phyloP scores from a whole-genome alignment of 1,140 invertebrate species.

The Leguminivora glycinivorella region DNA sequence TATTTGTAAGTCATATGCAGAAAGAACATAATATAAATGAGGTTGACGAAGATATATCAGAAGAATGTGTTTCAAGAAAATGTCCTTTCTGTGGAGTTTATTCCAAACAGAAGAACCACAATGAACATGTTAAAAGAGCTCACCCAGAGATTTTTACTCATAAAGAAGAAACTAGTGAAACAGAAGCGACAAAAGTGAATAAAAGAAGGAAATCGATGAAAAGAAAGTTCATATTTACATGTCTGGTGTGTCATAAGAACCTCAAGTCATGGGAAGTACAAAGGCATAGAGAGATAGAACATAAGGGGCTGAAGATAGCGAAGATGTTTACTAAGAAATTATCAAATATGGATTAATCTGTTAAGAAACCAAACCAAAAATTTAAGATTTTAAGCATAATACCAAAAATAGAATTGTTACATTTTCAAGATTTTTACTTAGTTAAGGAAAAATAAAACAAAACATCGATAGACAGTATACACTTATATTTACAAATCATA shows the following conservation, averaged over 20 bases:
- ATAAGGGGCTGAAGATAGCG: neutral
- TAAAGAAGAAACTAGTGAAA: neutral
- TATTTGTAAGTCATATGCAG: neutral
- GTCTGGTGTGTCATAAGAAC: constrained; percentile 3
- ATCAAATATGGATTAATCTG: neutral
- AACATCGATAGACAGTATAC: neutral
- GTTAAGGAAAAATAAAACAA: neutral
- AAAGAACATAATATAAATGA: neutral
- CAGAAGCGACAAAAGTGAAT: neutral
- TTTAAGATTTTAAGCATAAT: no score
- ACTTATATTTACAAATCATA: neutral
- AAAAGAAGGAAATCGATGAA: neutral
- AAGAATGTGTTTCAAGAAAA: neutral
- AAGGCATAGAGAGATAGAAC: neutral
- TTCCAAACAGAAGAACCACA: neutral
- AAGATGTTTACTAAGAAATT: constrained; percentile 4
- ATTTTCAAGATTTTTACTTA: neutral
- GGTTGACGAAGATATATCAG: neutral
- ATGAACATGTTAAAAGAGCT: neutral
- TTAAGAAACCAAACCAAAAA: no score
- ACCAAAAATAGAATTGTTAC: no score
- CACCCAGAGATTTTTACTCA: neutral
- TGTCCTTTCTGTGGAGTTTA: neutral
- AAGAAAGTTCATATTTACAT: constrained; percentile 6
- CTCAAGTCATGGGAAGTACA: neutral